phyloP scores from a whole-genome alignment of 2,888 invertebrate species.

The Uropetala carovei region DNA sequence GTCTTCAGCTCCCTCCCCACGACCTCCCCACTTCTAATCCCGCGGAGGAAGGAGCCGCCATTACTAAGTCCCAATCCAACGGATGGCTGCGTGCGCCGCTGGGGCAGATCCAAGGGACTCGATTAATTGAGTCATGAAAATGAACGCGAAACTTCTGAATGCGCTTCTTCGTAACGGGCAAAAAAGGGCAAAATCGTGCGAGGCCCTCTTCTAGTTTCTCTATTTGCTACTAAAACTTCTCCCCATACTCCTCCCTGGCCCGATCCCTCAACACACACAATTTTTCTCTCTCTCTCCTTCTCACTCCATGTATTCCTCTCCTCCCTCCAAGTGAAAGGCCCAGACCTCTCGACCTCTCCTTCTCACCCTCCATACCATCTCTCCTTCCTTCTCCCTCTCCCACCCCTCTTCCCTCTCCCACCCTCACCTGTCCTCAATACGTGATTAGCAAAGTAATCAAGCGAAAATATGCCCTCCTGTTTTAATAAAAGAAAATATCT shows the following conservation, averaged over 20 bases:
- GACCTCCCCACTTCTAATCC: too few relatives aligned
- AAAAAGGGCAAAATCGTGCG: background rate
- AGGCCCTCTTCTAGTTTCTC: background rate
- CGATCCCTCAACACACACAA: background rate
- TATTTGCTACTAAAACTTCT: constrained; percentile 5
- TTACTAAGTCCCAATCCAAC: background rate
- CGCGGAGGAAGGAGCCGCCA: too few relatives aligned
- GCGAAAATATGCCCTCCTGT: background rate
- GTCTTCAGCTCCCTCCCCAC: too few relatives aligned
- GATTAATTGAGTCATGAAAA: constrained; percentile 23
- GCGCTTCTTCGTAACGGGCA: background rate
- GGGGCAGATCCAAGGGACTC: background rate
- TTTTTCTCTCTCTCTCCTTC: background rate
- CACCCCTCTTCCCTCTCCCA: background rate
- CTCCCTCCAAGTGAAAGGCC: background rate
- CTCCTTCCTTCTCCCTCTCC: background rate
- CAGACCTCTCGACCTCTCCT: background rate
- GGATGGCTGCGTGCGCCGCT: background rate
- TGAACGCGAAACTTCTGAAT: background rate
- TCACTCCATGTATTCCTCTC: background rate
- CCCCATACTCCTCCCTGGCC: background rate
- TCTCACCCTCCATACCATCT: too few relatives aligned
- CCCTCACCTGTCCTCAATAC: constrained; percentile 28
- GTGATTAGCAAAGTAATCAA: constrained; percentile 35
- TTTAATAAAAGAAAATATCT: background rate